Base-by-base conservation (phyloP, 1,140 invertebrate species). In the Aphelenchoides fujianensis region DNA sequence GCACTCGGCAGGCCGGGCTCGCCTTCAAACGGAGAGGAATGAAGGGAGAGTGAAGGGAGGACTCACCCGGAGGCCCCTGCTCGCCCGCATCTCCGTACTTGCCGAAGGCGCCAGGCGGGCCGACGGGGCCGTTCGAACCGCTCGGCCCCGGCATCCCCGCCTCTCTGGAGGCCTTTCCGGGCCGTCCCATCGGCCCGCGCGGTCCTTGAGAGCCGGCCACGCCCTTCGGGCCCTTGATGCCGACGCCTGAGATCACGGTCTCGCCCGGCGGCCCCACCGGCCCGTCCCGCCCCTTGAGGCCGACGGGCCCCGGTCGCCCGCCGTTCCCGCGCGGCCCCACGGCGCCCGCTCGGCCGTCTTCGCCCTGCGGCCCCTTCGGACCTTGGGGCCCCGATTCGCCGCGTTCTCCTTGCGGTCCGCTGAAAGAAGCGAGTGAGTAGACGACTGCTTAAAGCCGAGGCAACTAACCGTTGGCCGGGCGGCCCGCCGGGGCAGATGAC, bases 401-500 rank as follows among this genome's bases (percentile, higher is more conserved):
- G 55, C 78, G 34, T 35, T 80, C 79, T 1, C 78, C 78, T 69
- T 81, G 78, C 16, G 68, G 48, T 37, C 78, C 78, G 52, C 74
- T 75, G 36, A 74, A 74, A 71, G 16, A 12, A 72, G 68, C 7
- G 31, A 30, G 12, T 34, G n/a, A n/a, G n/a, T n/a, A n/a, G n/a
- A n/a, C n/a, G n/a, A n/a, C n/a, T n/a, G n/a, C n/a, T n/a, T n/a
- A n/a, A n/a, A n/a, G n/a, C n/a, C n/a, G n/a, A n/a, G n/a, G n/a
- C n/a, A n/a, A n/a, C n/a, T n/a, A n/a, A 74, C 69, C 77, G 54
- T 37, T 72, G 72, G 7, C 78, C 78, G 3, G 78, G 78, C n/a
- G 78, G 78, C 1, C 78, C 78, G 23, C 69, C 77, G 16, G 79
- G 79, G 30, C 78, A 79, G 32, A 79, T 81, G 0, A 81, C 74